Evolutionary conservation across 2,113 vertebrate species (phyloP), one percentile per base, ranked within the genome.

Genomic region (Cyanoderma ruficeps): DNA sequence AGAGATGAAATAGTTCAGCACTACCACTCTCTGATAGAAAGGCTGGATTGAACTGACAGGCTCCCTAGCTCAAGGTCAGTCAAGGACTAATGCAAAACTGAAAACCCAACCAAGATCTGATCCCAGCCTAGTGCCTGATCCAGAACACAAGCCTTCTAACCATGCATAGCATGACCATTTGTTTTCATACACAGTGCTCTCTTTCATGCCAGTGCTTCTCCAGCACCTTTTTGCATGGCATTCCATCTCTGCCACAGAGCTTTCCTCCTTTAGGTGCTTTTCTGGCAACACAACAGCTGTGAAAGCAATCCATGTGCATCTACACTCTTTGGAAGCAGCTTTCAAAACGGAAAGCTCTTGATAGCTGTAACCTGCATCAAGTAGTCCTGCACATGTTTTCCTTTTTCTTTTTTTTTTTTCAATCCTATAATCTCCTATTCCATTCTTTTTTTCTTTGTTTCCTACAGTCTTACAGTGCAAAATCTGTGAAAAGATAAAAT

Each of bases 81-180:
- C 61, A 84, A 94, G 65, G 80, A 75, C 93, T 69, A 15, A 46
- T 37, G 44, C n/a, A 93, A 57, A 92, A 70, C 55, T 92, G 52
- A 63, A 94, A 92, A 60, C 24, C 0, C 7, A 69, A 79, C n/a
- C 60, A 84, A 69, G 49, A 79, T 50, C 30, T 3, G 18, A 72
- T 79, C 46, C 28, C 50, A 93, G n/a, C 44, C 22, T 68, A 33
- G 35, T 60, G 37, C n/a, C 56, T 82, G 49, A 89, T 49, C 49
- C 57, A 61, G 49, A 84, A 83, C 69, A 55, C 0, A 0, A 42
- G 87, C 61, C 53, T 87, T 79, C 91, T 87, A 82, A 33, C 67
- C 77, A 71, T 89, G 87, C 77, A 72, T n/a, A 89, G 61, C 93
- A 22, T 28, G 50, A 56, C 37, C 69, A 93, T 96, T 96, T 96